Conservation (phyloP, 2,113 vertebrate genomes). For the Balaenoptera acutorostrata region DNA sequence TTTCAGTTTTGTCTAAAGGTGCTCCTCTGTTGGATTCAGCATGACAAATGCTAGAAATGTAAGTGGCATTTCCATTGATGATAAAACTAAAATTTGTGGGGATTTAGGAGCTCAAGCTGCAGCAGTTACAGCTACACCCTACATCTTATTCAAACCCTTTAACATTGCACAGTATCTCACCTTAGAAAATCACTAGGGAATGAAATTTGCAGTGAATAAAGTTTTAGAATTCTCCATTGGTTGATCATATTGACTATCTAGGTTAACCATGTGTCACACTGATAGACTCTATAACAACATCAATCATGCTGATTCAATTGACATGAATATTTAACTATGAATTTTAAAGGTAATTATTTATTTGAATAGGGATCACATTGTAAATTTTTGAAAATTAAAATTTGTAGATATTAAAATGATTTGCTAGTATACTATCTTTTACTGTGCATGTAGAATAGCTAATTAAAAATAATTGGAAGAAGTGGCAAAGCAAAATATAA, state of each 20-base stretch:
- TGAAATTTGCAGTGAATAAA: constrained; percentile 44
- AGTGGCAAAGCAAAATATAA: constrained; percentile 3
- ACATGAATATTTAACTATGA: not conserved
- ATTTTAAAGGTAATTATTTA: constrained; percentile 24
- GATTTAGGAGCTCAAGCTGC: not conserved
- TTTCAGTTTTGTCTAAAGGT: constrained; percentile 2
- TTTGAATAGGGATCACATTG: not conserved
- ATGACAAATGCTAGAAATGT: constrained; percentile 30
- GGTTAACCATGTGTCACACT: constrained; percentile 13
- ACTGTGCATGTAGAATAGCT: not conserved
- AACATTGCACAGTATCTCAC: constrained; percentile 22
- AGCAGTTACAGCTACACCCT: not conserved
- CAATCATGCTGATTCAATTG: constrained; percentile 21
- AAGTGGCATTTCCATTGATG: constrained; percentile 11
- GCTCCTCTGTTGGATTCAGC: not conserved
- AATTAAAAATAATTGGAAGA: constrained; percentile 42
- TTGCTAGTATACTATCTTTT: constrained; percentile 8
- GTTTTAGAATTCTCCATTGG: constrained; percentile 41
- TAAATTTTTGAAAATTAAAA: not conserved
- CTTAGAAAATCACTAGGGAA: constrained; percentile 31
- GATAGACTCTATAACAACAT: not conserved
- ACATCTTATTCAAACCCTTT: not conserved
- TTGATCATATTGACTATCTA: constrained; percentile 38
- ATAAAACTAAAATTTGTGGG: not conserved
- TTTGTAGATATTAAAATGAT: not conserved